Percentiles rank a stretch among this genome's conserved stretches.
Evolutionary conservation across 2,797 vertebrate genomes (phyloP).

Genomic region (Arctocebus calabarensis): DNA sequence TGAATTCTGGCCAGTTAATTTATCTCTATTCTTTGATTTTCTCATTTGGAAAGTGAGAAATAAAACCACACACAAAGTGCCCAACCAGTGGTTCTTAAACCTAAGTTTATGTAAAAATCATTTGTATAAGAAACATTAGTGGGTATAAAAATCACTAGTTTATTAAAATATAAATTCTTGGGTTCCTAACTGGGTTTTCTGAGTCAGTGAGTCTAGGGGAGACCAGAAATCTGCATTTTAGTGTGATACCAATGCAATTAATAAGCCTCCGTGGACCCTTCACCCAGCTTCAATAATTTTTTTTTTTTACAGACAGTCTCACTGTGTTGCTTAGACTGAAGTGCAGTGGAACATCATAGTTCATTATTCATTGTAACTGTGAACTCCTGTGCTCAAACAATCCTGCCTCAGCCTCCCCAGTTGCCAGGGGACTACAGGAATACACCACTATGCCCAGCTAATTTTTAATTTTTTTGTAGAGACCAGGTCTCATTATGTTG

Average conservation of each 20-base stretch:
- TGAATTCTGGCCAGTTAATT: conserved; percentile 59
- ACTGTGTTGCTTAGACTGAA: not conserved
- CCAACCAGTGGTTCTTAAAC: conserved; percentile 17
- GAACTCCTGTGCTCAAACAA: not conserved
- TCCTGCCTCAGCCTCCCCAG: not conserved
- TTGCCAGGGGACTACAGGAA: not conserved
- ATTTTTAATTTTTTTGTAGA: not conserved
- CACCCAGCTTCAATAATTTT: not conserved
- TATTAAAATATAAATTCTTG: conserved; percentile 51
- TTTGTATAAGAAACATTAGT: conserved; percentile 36
- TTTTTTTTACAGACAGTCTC: not conserved
- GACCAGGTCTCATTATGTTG: not conserved
- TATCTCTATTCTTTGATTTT: conserved; percentile 56
- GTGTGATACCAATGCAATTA: not conserved
- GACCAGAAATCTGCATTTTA: conserved; percentile 57
- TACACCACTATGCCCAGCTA: not conserved
- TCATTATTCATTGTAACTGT: not conserved
- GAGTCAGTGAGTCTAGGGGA: not conserved
- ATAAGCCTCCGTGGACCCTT: not conserved
- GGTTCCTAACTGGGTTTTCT: conserved; percentile 26
- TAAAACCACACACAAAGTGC: conserved; percentile 40
- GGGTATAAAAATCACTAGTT: conserved; percentile 15
- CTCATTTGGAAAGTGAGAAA: conserved; percentile 54
- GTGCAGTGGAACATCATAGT: not conserved
- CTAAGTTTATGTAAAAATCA: conserved; percentile 3